Conservation (phyloP, 2,888 invertebrate genomes). For the Nomada hirtipes region DNA sequence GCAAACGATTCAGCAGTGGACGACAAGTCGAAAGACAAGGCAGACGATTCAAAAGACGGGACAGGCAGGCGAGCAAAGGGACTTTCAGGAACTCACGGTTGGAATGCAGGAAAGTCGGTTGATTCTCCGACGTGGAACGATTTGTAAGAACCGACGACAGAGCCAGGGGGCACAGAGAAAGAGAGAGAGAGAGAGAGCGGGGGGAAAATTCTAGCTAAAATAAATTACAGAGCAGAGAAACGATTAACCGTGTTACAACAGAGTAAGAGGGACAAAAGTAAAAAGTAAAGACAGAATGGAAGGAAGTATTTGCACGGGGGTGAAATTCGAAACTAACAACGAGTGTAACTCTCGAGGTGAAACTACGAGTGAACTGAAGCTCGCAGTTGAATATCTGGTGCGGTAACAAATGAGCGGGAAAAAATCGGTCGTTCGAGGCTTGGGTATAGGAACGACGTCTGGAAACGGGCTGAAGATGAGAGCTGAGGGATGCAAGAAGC, state of each 20-base stretch:
- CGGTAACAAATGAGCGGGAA: slow-evolving; percentile 40
- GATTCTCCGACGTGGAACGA: slow-evolving; percentile 12
- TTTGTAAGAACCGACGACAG: background rate
- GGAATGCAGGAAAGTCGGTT: slow-evolving; percentile 4
- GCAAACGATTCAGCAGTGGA: background rate
- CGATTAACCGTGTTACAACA: slow-evolving; percentile 34
- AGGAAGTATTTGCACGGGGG: too few relatives aligned
- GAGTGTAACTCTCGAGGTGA: background rate
- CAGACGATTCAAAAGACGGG: slow-evolving; percentile 11
- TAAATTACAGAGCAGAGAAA: slow-evolving; percentile 39
- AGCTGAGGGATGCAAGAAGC: slow-evolving; percentile 6
- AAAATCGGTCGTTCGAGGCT: slow-evolving; percentile 27
- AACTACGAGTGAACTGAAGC: background rate
- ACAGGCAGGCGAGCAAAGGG: background rate
- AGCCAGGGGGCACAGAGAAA: background rate
- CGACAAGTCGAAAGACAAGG: background rate
- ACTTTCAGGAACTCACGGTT: slow-evolving; percentile 23
- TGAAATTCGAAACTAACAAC: slow-evolving; percentile 6
- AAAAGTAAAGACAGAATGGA: too few relatives aligned
- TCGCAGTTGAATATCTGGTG: background rate
- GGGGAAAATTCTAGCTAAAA: slow-evolving; percentile 10
- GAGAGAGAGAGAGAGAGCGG: background rate
- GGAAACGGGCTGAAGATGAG: slow-evolving; percentile 23
- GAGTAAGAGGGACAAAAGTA: too few relatives aligned
- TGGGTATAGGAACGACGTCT: background rate